Evolutionary conservation across 1,140 invertebrate species (phyloP), one percentile per base, ranked within the genome.

Genomic region (Diachasmimorpha longicaudata): DNA sequence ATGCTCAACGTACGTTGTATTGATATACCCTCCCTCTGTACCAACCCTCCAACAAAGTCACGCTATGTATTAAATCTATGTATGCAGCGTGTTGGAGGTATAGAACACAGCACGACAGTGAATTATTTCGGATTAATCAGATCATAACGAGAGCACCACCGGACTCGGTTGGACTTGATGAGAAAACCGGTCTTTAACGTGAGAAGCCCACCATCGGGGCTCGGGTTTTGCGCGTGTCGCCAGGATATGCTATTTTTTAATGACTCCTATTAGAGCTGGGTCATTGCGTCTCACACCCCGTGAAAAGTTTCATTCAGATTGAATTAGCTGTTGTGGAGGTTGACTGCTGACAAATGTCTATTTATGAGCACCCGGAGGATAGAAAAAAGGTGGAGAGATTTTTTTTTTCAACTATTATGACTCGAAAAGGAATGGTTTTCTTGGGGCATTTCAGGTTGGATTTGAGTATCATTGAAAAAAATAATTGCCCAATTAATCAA

Each of bases 71-170:
- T 68, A 31, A 72, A 23, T 68, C 46, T 52, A 69, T 52, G 48
- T 63, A 63, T 63, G 58, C 21, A 9, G 21, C 23, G 23, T 63
- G 23, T 63, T 25, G 58, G 58, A 63, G 23, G 58, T 23, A 63
- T 63, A 63, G 58, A 63, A 21, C 44, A 36, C 37, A 76, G 72
- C 68, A 23, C 19, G 70, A 48, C 70, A 75, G 80, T 80, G 79
- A 81, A 82, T 80, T 82, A 82, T 84, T 84, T 79, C 81, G 83
- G 82, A 82, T 81, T 79, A 82, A 84, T 81, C 79, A 79, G 79
- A 80, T 81, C 80, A 81, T 81, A 81, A 81, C 80, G 78, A 81
- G 80, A 71, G 74, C 75, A 69, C 73, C 70, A 48, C 16, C 23
- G 9, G 31, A 44, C 19, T 70, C 37, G n/a, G 31, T n/a, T 31